Evolutionary conservation across 35 echinoderm and acorn worm genomes (phyloP).

Genomic region (Diadema setosum): DNA sequence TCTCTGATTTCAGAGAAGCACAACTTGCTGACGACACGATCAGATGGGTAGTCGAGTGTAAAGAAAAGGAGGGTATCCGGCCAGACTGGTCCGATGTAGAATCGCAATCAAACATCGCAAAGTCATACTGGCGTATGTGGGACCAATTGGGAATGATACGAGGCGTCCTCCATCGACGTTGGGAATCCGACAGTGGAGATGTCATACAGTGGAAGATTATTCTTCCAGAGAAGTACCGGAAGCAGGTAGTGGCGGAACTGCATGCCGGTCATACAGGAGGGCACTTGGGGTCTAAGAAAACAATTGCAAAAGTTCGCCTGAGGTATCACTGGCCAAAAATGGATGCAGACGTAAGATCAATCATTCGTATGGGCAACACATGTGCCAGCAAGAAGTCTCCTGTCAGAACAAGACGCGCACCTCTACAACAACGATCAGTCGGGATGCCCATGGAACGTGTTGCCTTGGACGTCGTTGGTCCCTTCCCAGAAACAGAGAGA

Average conservation of each 20-base stretch:
- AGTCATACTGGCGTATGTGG: neutral
- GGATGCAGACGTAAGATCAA: neutral
- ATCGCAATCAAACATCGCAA: no score
- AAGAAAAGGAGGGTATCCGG: no score
- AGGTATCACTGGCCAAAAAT: constrained; percentile 1
- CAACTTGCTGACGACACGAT: neutral
- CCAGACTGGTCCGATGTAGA: no score
- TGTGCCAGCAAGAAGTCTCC: constrained; percentile 33
- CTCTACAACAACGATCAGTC: neutral
- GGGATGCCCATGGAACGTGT: constrained; percentile 7
- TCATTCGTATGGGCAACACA: neutral
- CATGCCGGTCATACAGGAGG: neutral
- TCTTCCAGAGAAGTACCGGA: neutral
- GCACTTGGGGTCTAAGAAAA: constrained; percentile 44
- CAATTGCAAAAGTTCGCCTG: neutral
- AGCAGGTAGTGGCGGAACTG: neutral
- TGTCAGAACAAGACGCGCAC: neutral
- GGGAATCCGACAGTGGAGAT: constrained; percentile 12
- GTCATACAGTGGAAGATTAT: neutral
- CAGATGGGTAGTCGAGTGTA: neutral
- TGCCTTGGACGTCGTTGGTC: constrained; percentile 10
- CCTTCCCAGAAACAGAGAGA: constrained; percentile 14
- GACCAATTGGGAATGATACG: neutral
- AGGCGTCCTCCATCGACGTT: neutral
- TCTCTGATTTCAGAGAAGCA: no score